Base-by-base conservation (phyloP, 2,888 invertebrate species). In the Philonicus albiceps region DNA sequence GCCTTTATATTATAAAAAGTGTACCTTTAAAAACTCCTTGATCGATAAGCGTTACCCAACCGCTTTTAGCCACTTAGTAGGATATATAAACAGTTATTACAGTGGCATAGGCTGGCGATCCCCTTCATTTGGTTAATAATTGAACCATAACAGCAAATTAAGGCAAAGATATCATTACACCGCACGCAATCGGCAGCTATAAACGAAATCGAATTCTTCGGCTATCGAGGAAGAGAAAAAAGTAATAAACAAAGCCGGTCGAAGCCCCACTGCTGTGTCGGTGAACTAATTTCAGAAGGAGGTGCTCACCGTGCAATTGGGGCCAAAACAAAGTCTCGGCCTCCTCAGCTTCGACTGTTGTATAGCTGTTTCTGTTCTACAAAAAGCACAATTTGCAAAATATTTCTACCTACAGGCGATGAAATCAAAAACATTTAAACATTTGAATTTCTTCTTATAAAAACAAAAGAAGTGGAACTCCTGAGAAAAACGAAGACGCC, bases 71-170 rank as follows among this genome's bases (percentile, higher is more conserved):
- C 64, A 64, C 64, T 64, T 64, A 64, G 64, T n/a, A 27, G 64
- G 64, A 27, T 64, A 27, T 27, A 64, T 64, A 64, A 64, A 64
- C 64, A 64, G 64, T 64, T 64, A 64, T 64, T 64, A 64, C 22
- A 19, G 64, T 64, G 64, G 19, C 27, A 64, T 64, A 22, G 64
- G 27, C 64, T 22, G 64, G 19, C 64, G 64, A 64, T 64, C 64
- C 64, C 64, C 64, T n/a, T 64, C 64, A 64, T 64, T 64, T 64
- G 64, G 64, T 64, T 64, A 64, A 64, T 74, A 76, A 76, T 43
- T 40, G 43, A 76, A 76, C 76, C 37, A 76, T 43, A 76, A 40
- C 40, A 40, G 22, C 76, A 76, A 76, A 76, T 76, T 76, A 40
- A 40, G 16, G 22, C 43, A 22, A 76, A 76, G 22, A 43, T 76